Conservation (phyloP, 2,888 invertebrate species). For the Halocaridina rubra region DNA sequence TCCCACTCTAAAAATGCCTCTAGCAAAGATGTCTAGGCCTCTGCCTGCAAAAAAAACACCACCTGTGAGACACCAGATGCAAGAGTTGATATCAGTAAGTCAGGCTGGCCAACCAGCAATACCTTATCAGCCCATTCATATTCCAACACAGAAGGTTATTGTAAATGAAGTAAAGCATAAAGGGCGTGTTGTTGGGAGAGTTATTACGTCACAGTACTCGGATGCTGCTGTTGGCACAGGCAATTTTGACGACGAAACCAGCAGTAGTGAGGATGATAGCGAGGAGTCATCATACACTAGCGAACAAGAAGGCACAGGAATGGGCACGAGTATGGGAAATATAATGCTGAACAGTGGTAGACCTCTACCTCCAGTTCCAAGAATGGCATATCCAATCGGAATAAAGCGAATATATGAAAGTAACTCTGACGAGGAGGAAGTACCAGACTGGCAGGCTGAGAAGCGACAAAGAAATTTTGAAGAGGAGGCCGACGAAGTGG, state of each 20-base stretch:
- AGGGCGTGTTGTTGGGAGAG: constrained; percentile 48
- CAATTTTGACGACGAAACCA: constrained; percentile 25
- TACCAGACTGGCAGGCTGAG: background rate
- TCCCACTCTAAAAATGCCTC: background rate
- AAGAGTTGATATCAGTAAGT: constrained; percentile 28
- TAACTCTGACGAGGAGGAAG: constrained; percentile 16
- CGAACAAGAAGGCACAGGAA: background rate
- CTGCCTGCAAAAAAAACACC: constrained; percentile 10
- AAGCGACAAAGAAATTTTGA: constrained; percentile 33
- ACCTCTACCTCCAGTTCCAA: background rate
- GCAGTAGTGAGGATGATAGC: background rate
- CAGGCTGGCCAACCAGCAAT: constrained; percentile 23
- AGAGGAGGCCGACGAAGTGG: constrained; percentile 45
- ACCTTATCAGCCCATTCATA: constrained; percentile 39
- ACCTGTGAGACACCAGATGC: background rate
- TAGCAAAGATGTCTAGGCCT: background rate
- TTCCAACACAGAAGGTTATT: constrained; percentile 21
- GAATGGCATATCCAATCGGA: background rate
- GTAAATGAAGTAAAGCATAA: constrained; percentile 47
- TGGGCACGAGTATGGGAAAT: constrained; percentile 19
- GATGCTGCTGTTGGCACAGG: background rate
- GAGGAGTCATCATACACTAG: background rate
- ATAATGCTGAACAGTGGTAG: background rate
- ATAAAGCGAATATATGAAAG: constrained; percentile 7
- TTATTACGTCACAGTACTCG: constrained; percentile 17